Evolutionary conservation across 2,113 vertebrate genomes (phyloP).

Genomic region (Rattus norvegicus): GRCr8 NC_086026.1:96691001-96691500

Average conservation of each 20-base stretch:
- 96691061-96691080: rapidly evolving
- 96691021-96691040: not conserved
- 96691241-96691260: not conserved
- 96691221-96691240: not conserved
- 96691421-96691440: not conserved
- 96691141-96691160: not conserved
- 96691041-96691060: not conserved
- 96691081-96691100: constrained; percentile 1
- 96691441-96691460: not conserved
- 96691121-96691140: not conserved
- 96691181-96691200: not conserved
- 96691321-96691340: not conserved
- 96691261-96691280: not conserved
- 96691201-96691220: not conserved
- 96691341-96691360: not conserved
- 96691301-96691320: not conserved
- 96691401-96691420: not conserved
- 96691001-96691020: not conserved
- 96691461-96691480: not conserved
- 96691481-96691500: not conserved
- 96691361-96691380: too few relatives aligned
- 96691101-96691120: not conserved
- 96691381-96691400: not conserved
- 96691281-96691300: not conserved
- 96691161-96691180: not conserved